A percentile compares a stretch with the other conserved stretches of the same genome.
Conservation (phyloP, 2,888 invertebrate species). For the Polyommatus iphigenia region DNA sequence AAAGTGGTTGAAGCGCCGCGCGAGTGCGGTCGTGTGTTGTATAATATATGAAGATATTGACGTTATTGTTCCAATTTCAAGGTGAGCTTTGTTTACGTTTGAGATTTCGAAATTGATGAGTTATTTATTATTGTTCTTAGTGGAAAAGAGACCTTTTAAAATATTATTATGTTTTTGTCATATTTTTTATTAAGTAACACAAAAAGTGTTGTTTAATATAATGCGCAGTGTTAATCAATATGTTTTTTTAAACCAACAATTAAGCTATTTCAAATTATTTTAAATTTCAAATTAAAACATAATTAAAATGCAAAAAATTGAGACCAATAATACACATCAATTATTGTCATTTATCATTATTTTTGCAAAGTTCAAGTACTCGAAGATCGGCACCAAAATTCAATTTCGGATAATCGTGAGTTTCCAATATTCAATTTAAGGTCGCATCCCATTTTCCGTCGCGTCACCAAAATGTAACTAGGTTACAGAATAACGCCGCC, state of each 20-base stretch:
- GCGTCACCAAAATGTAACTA: constrained; percentile 45
- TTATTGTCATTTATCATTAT: neutral
- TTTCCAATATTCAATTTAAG: neutral
- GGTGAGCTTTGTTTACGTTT: neutral
- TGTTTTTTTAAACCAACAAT: neutral
- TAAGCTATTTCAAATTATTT: neutral
- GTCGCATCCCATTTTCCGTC: constrained; percentile 37
- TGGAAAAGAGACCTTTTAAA: neutral
- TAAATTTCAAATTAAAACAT: neutral
- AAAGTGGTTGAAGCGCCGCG: constrained; percentile 33
- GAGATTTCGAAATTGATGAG: neutral
- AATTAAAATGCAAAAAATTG: neutral
- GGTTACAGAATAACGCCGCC: constrained; percentile 51
- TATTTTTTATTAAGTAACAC: neutral
- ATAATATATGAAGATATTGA: neutral
- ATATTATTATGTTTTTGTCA: neutral
- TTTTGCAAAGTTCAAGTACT: neutral
- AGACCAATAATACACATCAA: neutral
- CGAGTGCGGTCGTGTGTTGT: constrained; percentile 32
- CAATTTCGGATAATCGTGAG: neutral
- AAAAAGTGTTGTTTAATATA: neutral
- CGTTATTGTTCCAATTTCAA: neutral
- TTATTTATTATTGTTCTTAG: neutral
- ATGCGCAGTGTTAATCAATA: neutral
- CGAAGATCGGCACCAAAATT: neutral